A percentile compares a stretch with the other conserved stretches of the same genome.
phyloP scores from a whole-genome alignment of 2,888 invertebrate genomes.

The Gibbula magus region DNA sequence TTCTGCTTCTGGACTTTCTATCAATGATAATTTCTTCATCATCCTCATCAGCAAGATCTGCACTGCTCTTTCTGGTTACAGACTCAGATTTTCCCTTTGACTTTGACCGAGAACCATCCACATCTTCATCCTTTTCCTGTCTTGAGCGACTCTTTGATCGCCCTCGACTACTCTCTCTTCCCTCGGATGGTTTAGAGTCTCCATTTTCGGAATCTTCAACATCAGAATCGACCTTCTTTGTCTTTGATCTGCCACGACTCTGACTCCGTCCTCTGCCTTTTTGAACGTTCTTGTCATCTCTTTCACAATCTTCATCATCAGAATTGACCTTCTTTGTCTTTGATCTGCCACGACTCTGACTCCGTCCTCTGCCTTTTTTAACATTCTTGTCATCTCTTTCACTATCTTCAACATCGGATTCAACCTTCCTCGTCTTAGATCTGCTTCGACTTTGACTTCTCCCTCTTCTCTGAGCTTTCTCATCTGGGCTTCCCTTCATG shows the following conservation, averaged over 20 bases:
- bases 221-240: background rate
- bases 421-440: background rate
- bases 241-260: background rate
- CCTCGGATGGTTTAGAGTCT: background rate
- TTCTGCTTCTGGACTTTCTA: too few relatives aligned
- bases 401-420: background rate
- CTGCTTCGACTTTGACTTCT: background rate
- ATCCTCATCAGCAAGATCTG: too few relatives aligned
- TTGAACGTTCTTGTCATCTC: background rate
- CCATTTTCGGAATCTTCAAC: background rate
- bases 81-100: too few relatives aligned
- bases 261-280: background rate
- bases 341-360: background rate
- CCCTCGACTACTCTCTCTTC: background rate
- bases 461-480: background rate
- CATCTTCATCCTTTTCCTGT: too few relatives aligned
- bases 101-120: too few relatives aligned
- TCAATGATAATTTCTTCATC: too few relatives aligned
- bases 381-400: background rate
- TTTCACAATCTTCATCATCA: background rate
- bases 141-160: background rate
- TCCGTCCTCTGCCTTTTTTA: background rate
- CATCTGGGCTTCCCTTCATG: slow-evolving; percentile 19
- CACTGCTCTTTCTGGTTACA: too few relatives aligned
- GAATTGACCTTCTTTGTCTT: background rate